Base-by-base conservation (phyloP, 1,140 invertebrate genomes). In the Himalopsyche phryganea region DNA sequence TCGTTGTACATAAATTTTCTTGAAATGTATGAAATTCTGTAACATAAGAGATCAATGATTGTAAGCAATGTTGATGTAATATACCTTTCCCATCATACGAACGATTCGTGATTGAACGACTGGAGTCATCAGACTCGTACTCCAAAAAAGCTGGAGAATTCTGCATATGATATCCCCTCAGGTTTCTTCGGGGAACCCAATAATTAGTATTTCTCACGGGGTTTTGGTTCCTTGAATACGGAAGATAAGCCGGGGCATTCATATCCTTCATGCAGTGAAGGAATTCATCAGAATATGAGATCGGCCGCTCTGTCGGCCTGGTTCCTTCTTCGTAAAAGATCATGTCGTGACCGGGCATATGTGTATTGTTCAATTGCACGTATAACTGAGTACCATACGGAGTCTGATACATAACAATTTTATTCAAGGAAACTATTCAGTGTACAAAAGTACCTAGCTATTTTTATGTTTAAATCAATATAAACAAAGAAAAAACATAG, bases 41-140 rank as follows among this genome's bases (percentile, higher is more conserved):
- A n/a, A n/a, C n/a, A n/a, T n/a, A n/a, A n/a, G n/a, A n/a, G n/a
- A n/a, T n/a, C n/a, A n/a, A n/a, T n/a, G n/a, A n/a, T n/a, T n/a
- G n/a, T n/a, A n/a, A n/a, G n/a, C n/a, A n/a, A n/a, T n/a, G n/a
- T n/a, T n/a, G n/a, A n/a, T n/a, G n/a, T n/a, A n/a, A 28, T 9
- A 28, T 28, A 50, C 48, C 48, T 36, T 19, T 44, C 13, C 11
- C 28, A 6, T 53, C 50, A 19, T 33, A 45, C 1, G 28, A 44
- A n/a, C n/a, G 23, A 41, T 71, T 72, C 18, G 71, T 75, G 54
- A 73, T 78, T 2, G 75, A 77, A 51, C 75, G 73, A 7, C 50
- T 41, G 51, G 76, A 78, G 50, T 78, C 76, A 66, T 78, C 76
- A 14, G 76, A 78, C 35, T 78, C 76, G 61, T 75, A 77, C 19